Evolutionary conservation across 2,888 invertebrate species (phyloP), one percentile per base, ranked within the genome.

Genomic region (Drosophila niveifrons): DNA sequence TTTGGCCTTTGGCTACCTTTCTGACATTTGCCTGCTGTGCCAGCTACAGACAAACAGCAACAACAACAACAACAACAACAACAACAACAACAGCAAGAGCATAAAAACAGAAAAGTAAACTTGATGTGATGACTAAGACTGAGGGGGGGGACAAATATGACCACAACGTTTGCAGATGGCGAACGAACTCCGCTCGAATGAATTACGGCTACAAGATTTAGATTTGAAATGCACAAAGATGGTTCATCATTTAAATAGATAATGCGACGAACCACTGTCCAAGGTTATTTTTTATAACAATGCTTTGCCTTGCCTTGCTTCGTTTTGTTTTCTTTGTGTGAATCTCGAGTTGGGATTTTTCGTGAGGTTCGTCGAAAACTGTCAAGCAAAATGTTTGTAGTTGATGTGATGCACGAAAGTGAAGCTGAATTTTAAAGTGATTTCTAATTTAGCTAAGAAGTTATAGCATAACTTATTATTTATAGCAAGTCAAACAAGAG

Each of bases 11-110:
- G 23, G 46, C 63, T 68, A 72, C 76, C 77, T 76, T 76, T 69
- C 47, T 68, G 63, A 76, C 68, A 63, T 76, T 76, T 76, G 53
- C 77, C 76, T 76, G 72, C 18, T 48, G 46, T 11, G 46, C 15
- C 6, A 31, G 31, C 31, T 10, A 31, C 31, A 10, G 31, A 7
- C 39, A 41, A 15, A 41, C 34, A 34, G 10, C 34, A 9, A 34
- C 11, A 10, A 36, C n/a, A n/a, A n/a, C n/a, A 36, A 9, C n/a
- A 36, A 36, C 1, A 13, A 36, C 8, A 10, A 31, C 10, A 31
- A 7, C 31, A 6, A 29, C 8, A 29, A 2, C 29, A 10, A 10
- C 10, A 31, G 9, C 10, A 31, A 7, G 31, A 10, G n/a, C n/a
- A n/a, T n/a, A 31, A 31, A 10, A 31, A 31, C 4, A 23, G 3